phyloP scores from a whole-genome alignment of 2,888 invertebrate species.

The Nasonia oneida region DNA sequence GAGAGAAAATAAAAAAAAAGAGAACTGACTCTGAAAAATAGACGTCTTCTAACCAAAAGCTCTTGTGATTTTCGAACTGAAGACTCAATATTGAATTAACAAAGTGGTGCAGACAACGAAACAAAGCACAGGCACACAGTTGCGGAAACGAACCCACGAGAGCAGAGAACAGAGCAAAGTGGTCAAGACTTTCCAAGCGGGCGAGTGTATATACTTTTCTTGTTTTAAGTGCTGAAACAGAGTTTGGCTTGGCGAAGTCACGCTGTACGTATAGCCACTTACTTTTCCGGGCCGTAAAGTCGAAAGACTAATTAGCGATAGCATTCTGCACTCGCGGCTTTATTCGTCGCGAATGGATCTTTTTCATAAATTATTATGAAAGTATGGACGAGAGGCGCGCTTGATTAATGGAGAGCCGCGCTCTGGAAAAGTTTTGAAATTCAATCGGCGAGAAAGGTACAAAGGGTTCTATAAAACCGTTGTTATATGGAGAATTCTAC shows the following conservation, averaged over 20 bases:
- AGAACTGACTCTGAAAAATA: background rate
- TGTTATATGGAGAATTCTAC: too few species aligned
- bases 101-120: background rate
- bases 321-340: background rate
- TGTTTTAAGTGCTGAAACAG: conserved; percentile 14
- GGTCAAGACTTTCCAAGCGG: background rate
- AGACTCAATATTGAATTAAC: background rate
- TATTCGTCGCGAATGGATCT: conserved; percentile 10
- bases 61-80: too few species aligned
- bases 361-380: conserved; percentile 8
- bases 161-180: background rate
- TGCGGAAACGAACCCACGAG: background rate
- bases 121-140: background rate
- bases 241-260: background rate
- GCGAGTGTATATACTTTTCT: background rate
- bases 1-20: background rate
- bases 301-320: conserved; percentile 33
- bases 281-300: background rate
- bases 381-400: background rate
- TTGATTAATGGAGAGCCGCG: background rate
- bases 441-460: background rate
- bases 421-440: background rate
- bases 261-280: background rate
- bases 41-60: too few species aligned
- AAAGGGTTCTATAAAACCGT: too few species aligned